Base-by-base conservation (phyloP, 2,888 invertebrate species). In the Melieria crassipennis region DNA sequence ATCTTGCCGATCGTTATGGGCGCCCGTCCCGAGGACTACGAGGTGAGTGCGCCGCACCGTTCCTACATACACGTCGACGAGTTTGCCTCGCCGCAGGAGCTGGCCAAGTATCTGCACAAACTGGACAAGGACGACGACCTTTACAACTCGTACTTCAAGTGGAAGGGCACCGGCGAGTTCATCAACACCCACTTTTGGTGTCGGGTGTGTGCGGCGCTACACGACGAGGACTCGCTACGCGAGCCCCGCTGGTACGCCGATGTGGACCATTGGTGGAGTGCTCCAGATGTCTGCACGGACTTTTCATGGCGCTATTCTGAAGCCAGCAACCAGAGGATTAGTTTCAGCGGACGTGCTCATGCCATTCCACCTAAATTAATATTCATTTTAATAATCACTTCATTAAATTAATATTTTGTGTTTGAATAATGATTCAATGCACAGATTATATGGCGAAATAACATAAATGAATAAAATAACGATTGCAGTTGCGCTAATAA, bases 41-140 rank as follows among this genome's bases (percentile, higher is more conserved):
- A 92, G 73, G 91, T 93, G 60, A 91, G 92, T 76, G 94, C 98
- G 3, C 98, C 98, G 0, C 92, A 93, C 83, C 92, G 94, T 79
- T 96, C 96, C 4, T 98, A 94, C 88, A 94, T 98, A 73, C 98
- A 98, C 87, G 96, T 98, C 30, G 98, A 98, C 83, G 97, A 98
- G 86, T 98, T 98, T 85, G 91, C 92, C 46, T 92, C 93, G 16
- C 93, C 98, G 0, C 91, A 92, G 80, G 93, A 94, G 78, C 88
- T 98, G 75, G 98, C 98, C 50, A 91, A 91, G 47, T 98, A 97
- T 87, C 89, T 98, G 69, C 91, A 92, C 75, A 90, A 92, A 65
- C 89, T 98, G 70, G 97, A 97, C 85, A 89, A 91, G 76, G 93
- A 98, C 86, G 96, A 97, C 84, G 91, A 91, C 57, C 89, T 96